Percentiles rank a stretch among this genome's conserved stretches.
These are phyloP conservation scores for Stichodactyla mertensii DNA, from an alignment of 64 coral and sea anemone genomes.

Conservation along the genomic window DNA sequence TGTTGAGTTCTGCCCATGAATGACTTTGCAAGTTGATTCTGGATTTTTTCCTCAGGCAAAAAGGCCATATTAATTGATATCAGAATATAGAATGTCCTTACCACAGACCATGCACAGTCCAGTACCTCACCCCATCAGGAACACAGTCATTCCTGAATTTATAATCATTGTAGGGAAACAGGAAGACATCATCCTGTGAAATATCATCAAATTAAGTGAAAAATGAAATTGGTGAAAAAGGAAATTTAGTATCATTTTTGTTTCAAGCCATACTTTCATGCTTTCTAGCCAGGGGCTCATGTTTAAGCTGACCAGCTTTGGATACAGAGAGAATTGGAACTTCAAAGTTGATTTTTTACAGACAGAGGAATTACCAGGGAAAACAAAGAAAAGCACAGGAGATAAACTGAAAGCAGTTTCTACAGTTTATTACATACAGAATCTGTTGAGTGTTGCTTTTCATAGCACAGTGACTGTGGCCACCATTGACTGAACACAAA, in stretches of 20 bases:
- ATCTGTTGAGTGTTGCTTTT: neutral
- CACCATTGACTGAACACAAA: slow-evolving; percentile 64
- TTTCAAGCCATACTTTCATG: no score
- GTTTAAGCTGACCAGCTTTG: no score
- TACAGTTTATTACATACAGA: neutral
- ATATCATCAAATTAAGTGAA: neutral
- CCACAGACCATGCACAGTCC: slow-evolving; percentile 91
- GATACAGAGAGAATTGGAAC: no score
- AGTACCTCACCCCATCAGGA: slow-evolving; percentile 45
- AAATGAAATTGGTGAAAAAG: neutral
- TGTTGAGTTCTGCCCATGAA: no score
- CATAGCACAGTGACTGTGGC: slow-evolving; percentile 48
- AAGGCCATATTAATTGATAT: neutral
- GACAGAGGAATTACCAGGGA: no score
- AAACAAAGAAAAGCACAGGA: no score
- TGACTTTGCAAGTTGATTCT: no score
- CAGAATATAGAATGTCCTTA: neutral
- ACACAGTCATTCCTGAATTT: slow-evolving; percentile 53
- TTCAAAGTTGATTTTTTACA: no score
- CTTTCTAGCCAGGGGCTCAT: no score
- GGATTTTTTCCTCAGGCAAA: no score
- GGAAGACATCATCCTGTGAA: neutral
- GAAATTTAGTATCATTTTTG: no score
- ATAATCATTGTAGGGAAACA: neutral
- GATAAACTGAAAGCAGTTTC: no score